Conservation (phyloP, 2,888 invertebrate genomes). For the Venusia cambrica region DNA sequence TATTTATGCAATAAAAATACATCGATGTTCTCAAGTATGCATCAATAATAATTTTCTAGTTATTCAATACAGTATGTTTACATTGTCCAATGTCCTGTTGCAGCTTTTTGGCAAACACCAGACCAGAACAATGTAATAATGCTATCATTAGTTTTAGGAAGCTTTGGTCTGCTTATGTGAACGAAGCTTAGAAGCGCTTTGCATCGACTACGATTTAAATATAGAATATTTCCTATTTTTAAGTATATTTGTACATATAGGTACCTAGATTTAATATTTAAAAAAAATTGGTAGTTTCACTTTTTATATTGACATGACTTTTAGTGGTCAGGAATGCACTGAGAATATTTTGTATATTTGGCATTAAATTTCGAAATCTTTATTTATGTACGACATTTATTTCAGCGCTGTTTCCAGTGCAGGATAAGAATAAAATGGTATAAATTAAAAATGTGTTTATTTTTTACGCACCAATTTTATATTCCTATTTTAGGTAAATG, state of each 20-base stretch:
- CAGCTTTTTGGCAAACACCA: too few relatives aligned
- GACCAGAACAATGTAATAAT: too few relatives aligned
- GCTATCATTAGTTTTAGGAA: slow-evolving; percentile 20
- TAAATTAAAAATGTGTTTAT: slow-evolving; percentile 40
- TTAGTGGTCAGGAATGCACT: slow-evolving; percentile 47
- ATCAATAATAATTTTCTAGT: too few relatives aligned
- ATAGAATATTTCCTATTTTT: slow-evolving; percentile 57
- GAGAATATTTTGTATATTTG: slow-evolving; percentile 29
- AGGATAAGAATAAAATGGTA: slow-evolving; percentile 59
- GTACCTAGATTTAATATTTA: slow-evolving; percentile 63
- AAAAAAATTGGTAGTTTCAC: slow-evolving; percentile 70
- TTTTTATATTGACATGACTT: slow-evolving; percentile 49
- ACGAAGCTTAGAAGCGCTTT: slow-evolving; percentile 56
- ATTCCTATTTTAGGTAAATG: too few relatives aligned
- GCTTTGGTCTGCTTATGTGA: slow-evolving; percentile 48
- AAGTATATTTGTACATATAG: slow-evolving; percentile 74
- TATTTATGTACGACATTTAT: slow-evolving; percentile 50
- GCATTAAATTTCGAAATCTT: slow-evolving; percentile 35
- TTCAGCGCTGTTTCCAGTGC: slow-evolving; percentile 55
- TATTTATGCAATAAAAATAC: too few relatives aligned
- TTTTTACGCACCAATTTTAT: too few relatives aligned
- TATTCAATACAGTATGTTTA: too few relatives aligned
- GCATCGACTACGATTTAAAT: slow-evolving; percentile 61
- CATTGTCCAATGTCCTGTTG: too few relatives aligned
- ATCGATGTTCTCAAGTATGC: too few relatives aligned